Conservation (phyloP, 23 tunicate species). For the Styela plicata region DNA sequence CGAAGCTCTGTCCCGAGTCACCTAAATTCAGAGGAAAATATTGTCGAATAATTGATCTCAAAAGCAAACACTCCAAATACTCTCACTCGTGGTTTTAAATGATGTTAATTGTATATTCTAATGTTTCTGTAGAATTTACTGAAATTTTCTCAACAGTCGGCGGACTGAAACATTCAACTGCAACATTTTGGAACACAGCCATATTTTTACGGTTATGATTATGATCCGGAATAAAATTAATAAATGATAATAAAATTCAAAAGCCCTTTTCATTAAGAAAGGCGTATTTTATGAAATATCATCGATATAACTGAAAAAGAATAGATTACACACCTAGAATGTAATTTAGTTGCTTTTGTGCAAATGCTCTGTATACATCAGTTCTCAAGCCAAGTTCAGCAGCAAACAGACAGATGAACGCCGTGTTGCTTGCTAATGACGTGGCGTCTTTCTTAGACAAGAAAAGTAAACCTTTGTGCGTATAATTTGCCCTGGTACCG, state of each 20-base stretch:
- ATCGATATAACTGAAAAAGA: too few species aligned
- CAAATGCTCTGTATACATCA: conserved; percentile 53
- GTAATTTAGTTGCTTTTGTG: conserved; percentile 73
- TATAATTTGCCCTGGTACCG: conserved; percentile 69
- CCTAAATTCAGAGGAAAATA: conserved; percentile 30
- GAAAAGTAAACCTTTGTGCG: conserved; percentile 79
- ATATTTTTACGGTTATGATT: too few species aligned
- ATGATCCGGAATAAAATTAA: too few species aligned
- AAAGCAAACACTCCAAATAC: too few species aligned
- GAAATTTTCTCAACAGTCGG: background rate
- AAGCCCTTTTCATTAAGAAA: too few species aligned
- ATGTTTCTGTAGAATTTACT: background rate
- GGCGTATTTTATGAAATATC: too few species aligned
- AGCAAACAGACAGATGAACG: conserved; percentile 71
- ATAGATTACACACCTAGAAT: conserved; percentile 80
- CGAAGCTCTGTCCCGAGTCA: conserved; percentile 83
- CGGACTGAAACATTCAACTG: too few species aligned
- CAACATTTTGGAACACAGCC: too few species aligned
- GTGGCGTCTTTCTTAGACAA: conserved; percentile 54
- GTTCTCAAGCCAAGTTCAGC: conserved; percentile 63
- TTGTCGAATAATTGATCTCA: background rate
- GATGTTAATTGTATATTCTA: too few species aligned
- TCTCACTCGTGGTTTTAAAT: too few species aligned
- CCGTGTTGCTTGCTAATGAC: conserved; percentile 65
- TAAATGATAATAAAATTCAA: too few species aligned